These are phyloP conservation scores for Liparis tanakae DNA, from an alignment of 2,797 vertebrate species.

Conservation along the genomic window DNA sequence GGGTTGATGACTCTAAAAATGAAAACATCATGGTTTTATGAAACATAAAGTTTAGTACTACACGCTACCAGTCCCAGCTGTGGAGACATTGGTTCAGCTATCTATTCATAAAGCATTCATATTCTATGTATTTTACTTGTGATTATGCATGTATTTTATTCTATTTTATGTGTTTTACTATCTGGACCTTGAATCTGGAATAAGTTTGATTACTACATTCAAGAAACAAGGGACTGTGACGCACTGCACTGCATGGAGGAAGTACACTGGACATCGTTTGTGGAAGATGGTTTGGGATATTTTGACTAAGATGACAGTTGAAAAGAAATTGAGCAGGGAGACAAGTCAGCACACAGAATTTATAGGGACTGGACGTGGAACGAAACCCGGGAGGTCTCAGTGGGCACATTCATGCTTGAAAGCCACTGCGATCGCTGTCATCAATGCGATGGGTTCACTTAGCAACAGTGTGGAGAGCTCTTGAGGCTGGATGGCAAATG, in stretches of 20 bases:
- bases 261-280: conserved; percentile 57
- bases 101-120: too few relatives aligned
- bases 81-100: too few relatives aligned
- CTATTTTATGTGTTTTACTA: too few relatives aligned
- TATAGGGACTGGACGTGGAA: conserved; percentile 50
- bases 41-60: too few relatives aligned
- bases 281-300: conserved; percentile 45
- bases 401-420: conserved; percentile 41
- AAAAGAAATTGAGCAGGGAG: conserved; percentile 38
- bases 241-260: conserved; percentile 30
- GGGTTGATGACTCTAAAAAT: too few relatives aligned
- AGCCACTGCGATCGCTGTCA: conserved; percentile 66
- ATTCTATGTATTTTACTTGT: too few relatives aligned
- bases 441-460: conserved; percentile 34
- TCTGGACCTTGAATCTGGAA: too few relatives aligned
- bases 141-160: too few relatives aligned
- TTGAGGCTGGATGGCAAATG: conserved; percentile 8
- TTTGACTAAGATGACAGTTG: conserved; percentile 43
- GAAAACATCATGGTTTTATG: too few relatives aligned
- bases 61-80: too few relatives aligned
- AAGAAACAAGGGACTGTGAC: conserved; percentile 42
- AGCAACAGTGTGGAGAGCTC: conserved; percentile 28
- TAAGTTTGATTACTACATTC: neutral
- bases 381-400: conserved; percentile 45
- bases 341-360: conserved; percentile 45